phyloP scores from a whole-genome alignment of 2,888 invertebrate species.

The Drosophila niveifrons region DNA sequence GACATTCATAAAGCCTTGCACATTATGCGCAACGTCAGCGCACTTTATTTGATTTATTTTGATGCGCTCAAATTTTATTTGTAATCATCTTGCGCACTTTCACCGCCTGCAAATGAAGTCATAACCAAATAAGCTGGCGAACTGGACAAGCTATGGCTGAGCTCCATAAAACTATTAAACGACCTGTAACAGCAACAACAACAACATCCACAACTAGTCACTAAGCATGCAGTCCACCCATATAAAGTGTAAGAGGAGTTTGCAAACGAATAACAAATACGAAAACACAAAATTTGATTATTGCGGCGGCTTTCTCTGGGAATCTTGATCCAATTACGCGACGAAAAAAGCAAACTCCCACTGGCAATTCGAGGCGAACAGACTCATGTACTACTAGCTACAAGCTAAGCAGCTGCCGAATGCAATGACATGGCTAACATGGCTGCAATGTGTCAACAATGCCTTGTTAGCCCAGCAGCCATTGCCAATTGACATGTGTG shows the following conservation, averaged over 20 bases:
- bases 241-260: conserved; percentile 24
- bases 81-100: conserved; percentile 64
- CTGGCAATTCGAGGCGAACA: conserved; percentile 13
- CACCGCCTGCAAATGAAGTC: conserved; percentile 74
- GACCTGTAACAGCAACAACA: conserved; percentile 16
- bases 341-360: conserved; percentile 45
- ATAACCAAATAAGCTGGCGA: conserved; percentile 73
- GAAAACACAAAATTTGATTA: conserved; percentile 52
- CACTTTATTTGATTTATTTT: conserved; percentile 68
- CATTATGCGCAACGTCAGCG: conserved; percentile 43
- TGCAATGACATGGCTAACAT: conserved; percentile 71
- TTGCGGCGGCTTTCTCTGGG: conserved; percentile 37
- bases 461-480: conserved; percentile 73
- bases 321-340: conserved; percentile 64
- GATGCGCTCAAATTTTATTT: conserved; percentile 47
- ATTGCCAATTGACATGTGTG: conserved; percentile 53
- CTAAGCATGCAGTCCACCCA: conserved; percentile 12
- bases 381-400: conserved; percentile 16
- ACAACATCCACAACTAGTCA: conserved; percentile 11
- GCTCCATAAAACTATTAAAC: conserved; percentile 42
- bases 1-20: conserved; percentile 52
- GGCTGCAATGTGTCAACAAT: conserved; percentile 80
- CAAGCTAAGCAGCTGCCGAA: conserved; percentile 24
- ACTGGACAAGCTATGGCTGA: conserved; percentile 34
- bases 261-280: conserved; percentile 16